Percentiles rank a stretch among this genome's conserved stretches.
Conservation (phyloP, 2,888 invertebrate species). For the Dynastes maya region DNA sequence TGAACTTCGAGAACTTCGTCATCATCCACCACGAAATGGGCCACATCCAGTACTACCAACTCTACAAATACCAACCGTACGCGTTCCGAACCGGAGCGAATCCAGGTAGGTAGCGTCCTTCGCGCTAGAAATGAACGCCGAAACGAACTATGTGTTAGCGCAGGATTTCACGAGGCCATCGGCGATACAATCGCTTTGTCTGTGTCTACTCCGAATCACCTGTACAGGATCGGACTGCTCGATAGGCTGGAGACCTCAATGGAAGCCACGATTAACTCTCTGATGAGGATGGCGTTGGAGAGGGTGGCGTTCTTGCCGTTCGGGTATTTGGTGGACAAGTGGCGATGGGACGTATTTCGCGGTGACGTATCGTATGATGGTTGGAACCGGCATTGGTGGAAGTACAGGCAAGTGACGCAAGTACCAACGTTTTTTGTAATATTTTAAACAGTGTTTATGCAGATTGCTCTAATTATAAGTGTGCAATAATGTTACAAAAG, state of each 20-base stretch:
- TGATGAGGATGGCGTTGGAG: constrained; percentile 71
- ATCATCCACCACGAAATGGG: constrained; percentile 85
- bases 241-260: constrained; percentile 59
- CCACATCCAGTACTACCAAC: constrained; percentile 78
- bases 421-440: too few relatives aligned
- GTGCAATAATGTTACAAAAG: too few relatives aligned
- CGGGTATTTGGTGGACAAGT: constrained; percentile 74
- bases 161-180: constrained; percentile 76
- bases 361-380: constrained; percentile 68
- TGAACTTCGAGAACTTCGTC: constrained; percentile 75
- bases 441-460: too few relatives aligned
- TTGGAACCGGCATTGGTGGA: constrained; percentile 71
- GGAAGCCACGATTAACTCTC: constrained; percentile 70
- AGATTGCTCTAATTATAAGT: too few relatives aligned
- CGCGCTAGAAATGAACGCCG: neutral
- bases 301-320: constrained; percentile 75
- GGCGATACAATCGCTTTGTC: constrained; percentile 77
- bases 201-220: constrained; percentile 72
- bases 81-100: constrained; percentile 72
- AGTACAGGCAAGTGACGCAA: constrained; percentile 58
- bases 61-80: constrained; percentile 74
- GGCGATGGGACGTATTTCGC: constrained; percentile 75
- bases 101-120: constrained; percentile 68
- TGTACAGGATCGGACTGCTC: constrained; percentile 70
- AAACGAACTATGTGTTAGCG: neutral